Conservation (phyloP, 1,140 invertebrate species). For the Pteromalus puparum region DNA sequence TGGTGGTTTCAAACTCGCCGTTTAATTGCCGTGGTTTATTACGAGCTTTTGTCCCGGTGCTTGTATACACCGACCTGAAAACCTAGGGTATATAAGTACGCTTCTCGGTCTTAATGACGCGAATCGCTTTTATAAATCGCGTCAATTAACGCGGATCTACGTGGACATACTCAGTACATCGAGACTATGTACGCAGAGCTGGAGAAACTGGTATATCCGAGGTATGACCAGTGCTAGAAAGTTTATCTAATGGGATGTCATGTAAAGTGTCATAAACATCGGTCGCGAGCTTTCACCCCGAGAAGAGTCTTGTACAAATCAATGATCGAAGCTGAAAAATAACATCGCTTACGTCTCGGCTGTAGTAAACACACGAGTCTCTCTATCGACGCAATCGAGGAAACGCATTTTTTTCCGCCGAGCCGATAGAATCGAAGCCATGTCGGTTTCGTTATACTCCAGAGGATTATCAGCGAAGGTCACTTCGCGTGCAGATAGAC, state of each 20-base stretch:
- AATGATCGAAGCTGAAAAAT: neutral
- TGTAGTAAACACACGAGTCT: too few relatives aligned
- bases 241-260: neutral
- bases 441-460: too few relatives aligned
- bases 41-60: neutral
- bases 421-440: too few relatives aligned
- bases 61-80: neutral
- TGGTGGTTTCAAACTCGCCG: neutral
- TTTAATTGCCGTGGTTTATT: slow-evolving; percentile 13
- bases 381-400: too few relatives aligned
- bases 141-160: neutral
- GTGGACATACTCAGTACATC: too few relatives aligned
- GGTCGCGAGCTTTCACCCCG: neutral
- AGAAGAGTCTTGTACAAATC: neutral
- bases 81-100: neutral
- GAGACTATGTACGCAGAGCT: too few relatives aligned
- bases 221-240: neutral
- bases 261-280: neutral
- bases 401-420: too few relatives aligned
- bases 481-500: neutral
- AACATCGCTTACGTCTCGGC: too few relatives aligned
- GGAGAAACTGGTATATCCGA: neutral
- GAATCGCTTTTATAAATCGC: neutral
- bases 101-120: neutral
- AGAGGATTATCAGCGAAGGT: too few relatives aligned